These are phyloP conservation scores for Peucedramus taeniatus DNA, from an alignment of 2,113 vertebrate species.

Conservation along the genomic window DNA sequence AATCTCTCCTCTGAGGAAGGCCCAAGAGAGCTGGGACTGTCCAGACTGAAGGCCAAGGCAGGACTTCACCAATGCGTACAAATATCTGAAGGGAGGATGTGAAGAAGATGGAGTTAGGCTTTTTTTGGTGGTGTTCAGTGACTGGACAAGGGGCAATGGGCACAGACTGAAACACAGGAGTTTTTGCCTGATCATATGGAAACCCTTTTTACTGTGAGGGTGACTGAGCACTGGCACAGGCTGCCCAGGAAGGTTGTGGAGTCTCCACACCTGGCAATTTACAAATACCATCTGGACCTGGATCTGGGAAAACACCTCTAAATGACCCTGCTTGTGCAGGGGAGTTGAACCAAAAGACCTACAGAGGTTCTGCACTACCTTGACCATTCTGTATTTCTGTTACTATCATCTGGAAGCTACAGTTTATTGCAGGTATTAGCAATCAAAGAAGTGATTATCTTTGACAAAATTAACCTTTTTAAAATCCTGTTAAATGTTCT, in stretches of 20 bases:
- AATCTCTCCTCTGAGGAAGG: neutral
- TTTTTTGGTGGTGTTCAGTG: neutral
- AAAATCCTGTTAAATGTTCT: neutral
- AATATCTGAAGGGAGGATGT: neutral
- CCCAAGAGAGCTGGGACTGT: neutral
- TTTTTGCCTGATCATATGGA: neutral
- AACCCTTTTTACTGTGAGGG: neutral
- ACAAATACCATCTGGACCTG: neutral
- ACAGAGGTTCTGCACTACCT: neutral
- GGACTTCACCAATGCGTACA: neutral
- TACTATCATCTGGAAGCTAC: neutral
- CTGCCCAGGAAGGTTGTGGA: neutral
- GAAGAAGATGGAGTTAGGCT: neutral
- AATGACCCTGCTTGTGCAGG: neutral
- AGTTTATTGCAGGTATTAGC: neutral
- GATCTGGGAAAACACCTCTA: neutral
- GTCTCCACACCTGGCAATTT: neutral
- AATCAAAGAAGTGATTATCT: neutral
- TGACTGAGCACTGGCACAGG: neutral
- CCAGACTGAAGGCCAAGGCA: neutral
- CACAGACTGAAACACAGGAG: neutral
- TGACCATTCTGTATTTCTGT: neutral
- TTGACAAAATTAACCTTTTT: neutral
- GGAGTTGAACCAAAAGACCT: neutral
- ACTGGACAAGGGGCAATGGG: neutral